Percentiles rank a stretch among this genome's conserved stretches.
phyloP scores from a whole-genome alignment of 2,113 vertebrate genomes.

The Dinomys branickii region DNA sequence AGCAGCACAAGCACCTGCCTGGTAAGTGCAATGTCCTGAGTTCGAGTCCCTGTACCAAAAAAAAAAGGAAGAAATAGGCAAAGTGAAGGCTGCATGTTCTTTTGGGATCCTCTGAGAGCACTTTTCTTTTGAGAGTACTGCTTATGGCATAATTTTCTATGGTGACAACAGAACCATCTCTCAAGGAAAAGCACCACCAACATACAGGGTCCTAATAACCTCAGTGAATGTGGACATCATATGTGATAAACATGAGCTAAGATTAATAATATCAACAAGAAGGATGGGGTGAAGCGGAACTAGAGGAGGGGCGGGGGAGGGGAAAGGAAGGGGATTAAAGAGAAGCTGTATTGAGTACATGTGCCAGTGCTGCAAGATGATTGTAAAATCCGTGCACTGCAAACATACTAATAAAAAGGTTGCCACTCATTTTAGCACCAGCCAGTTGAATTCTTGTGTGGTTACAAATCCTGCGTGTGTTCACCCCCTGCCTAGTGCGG shows the following conservation, averaged over 20 bases:
- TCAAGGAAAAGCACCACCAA: slow-evolving; percentile 12
- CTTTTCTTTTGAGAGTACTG: too few species aligned
- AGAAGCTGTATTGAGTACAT: neutral
- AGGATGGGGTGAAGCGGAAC: neutral
- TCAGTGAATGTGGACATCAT: neutral
- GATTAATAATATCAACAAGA: neutral
- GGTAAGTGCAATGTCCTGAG: too few species aligned
- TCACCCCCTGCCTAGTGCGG: neutral
- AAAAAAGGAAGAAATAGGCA: neutral
- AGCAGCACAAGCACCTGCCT: too few species aligned
- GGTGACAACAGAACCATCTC: neutral
- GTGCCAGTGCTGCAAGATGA: neutral
- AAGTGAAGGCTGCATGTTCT: neutral
- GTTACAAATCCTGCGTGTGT: neutral
- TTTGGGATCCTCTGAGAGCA: neutral
- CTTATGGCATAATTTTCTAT: slow-evolving; percentile 2
- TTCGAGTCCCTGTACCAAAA: too few species aligned
- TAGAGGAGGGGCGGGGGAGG: neutral
- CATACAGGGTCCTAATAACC: neutral
- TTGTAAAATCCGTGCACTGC: neutral
- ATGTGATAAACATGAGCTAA: neutral
- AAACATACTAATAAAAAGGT: neutral
- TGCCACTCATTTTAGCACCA: slow-evolving; percentile 36
- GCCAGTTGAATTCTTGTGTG: neutral
- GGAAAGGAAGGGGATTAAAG: neutral